phyloP scores from a whole-genome alignment of 37 sponge, comb jelly and placozoan species.

The Eunapius fragilis region DNA sequence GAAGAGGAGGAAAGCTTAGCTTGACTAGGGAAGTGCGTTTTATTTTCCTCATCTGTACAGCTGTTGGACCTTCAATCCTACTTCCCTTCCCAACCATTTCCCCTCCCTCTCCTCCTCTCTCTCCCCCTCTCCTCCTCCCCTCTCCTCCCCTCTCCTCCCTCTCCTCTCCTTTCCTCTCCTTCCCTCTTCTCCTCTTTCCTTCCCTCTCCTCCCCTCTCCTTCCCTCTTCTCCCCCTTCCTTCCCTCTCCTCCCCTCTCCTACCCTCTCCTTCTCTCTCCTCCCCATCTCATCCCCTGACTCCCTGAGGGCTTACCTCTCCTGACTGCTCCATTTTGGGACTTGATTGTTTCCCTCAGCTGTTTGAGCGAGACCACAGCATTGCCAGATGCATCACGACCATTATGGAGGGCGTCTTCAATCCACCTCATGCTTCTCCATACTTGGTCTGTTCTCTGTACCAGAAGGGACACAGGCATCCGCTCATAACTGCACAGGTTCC shows the following conservation, averaged over 20 bases:
- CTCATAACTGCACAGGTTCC: too few species aligned
- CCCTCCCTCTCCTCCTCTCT: not conserved
- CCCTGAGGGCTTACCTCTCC: not conserved
- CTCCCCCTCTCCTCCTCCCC: not conserved
- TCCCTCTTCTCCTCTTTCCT: too few species aligned
- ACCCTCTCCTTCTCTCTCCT: not conserved
- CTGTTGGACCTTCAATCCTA: not conserved
- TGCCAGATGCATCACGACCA: slow-evolving; percentile 24
- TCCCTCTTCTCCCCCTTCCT: not conserved
- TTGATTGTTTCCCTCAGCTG: too few species aligned
- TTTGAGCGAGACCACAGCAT: not conserved
- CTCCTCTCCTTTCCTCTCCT: too few species aligned
- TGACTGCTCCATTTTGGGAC: not conserved
- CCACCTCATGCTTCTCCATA: slow-evolving; percentile 77
- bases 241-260: not conserved
- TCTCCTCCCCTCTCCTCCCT: slow-evolving; percentile 67
- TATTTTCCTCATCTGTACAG: too few species aligned
- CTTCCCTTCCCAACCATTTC: not conserved
- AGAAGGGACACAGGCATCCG: not conserved
- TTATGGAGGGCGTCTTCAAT: slow-evolving; percentile 71
- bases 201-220: too few species aligned
- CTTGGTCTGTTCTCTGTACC: slow-evolving; percentile 50
- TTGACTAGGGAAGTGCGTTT: too few species aligned
- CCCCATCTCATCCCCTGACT: not conserved
- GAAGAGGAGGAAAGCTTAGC: too few species aligned